Evolutionary conservation across 92 coral and sea anemone genomes (phyloP).

Genomic region (Bergia puertoricense): DNA sequence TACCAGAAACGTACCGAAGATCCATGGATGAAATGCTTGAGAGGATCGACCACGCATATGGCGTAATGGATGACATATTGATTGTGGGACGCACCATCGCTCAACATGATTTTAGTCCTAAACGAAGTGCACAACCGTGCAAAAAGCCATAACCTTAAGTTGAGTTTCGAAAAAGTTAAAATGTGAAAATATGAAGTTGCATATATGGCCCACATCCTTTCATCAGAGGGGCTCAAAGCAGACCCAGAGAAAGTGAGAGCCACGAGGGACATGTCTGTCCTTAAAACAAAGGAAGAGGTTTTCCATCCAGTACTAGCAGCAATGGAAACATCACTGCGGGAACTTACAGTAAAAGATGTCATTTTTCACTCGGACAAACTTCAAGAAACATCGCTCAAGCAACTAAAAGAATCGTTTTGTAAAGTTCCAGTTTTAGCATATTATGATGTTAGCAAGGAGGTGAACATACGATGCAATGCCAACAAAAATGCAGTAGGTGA

Average conservation of each 20-base stretch:
- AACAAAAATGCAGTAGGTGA: conserved; percentile 65
- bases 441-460: conserved; percentile 57
- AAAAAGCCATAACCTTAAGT: conserved; percentile 46
- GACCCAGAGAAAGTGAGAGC: conserved; percentile 66
- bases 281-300: conserved; percentile 43
- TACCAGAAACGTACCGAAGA: conserved; percentile 51
- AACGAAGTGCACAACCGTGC: conserved; percentile 27
- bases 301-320: conserved; percentile 52
- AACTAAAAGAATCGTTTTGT: conserved; percentile 35
- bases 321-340: conserved; percentile 52
- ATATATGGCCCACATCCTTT: conserved; percentile 43
- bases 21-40: conserved; percentile 55
- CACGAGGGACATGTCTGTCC: conserved; percentile 52
- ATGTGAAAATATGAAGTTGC: neutral
- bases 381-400: conserved; percentile 23
- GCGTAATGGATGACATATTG: conserved; percentile 44
- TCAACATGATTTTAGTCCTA: conserved; percentile 49
- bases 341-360: conserved; percentile 35
- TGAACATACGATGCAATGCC: conserved; percentile 58
- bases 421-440: conserved; percentile 61
- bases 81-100: conserved; percentile 51
- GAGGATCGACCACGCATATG: conserved; percentile 38
- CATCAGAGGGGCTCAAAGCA: conserved; percentile 57
- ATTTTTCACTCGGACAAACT: conserved; percentile 30
- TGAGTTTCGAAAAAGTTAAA: conserved; percentile 63